phyloP scores from a whole-genome alignment of 2,113 vertebrate species.

The Bubalus kerabau region DNA sequence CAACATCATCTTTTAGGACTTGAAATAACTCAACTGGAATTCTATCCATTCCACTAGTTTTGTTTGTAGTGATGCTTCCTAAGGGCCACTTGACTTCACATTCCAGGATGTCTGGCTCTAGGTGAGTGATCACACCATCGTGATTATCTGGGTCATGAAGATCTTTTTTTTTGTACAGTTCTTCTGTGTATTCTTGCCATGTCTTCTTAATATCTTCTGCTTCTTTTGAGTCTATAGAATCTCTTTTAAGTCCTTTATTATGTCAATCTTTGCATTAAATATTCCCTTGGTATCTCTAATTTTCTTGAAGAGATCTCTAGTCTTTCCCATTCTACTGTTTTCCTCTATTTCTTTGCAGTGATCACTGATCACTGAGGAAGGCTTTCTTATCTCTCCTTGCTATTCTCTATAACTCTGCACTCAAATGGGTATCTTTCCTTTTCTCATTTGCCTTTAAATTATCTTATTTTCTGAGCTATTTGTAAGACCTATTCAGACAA shows the following conservation, averaged over 20 bases:
- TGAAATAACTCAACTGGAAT: not conserved
- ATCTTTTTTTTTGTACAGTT: not conserved
- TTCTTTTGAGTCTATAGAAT: not conserved
- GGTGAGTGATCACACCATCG: not conserved
- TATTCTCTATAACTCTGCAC: not conserved
- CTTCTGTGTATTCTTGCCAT: not conserved
- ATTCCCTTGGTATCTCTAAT: not conserved
- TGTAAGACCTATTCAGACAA: not conserved
- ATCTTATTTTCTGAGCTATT: not conserved
- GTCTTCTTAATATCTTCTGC: not conserved
- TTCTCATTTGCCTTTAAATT: not conserved
- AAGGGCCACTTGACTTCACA: fast-evolving
- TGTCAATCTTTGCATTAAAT: not conserved
- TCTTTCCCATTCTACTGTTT: not conserved
- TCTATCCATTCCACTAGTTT: not conserved
- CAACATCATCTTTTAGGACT: not conserved
- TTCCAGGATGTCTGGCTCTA: not conserved
- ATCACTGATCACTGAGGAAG: not conserved
- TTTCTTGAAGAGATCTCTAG: not conserved
- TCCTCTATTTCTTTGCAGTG: not conserved
- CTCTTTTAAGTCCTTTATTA: not conserved
- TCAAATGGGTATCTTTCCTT: not conserved
- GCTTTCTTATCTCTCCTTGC: not conserved
- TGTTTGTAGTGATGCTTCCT: not conserved
- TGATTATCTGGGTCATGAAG: not conserved